Evolutionary conservation across 53 echinoderm and acorn worm genomes (phyloP), one percentile per base, ranked within the genome.

Genomic region (Arbacia lixula): DNA sequence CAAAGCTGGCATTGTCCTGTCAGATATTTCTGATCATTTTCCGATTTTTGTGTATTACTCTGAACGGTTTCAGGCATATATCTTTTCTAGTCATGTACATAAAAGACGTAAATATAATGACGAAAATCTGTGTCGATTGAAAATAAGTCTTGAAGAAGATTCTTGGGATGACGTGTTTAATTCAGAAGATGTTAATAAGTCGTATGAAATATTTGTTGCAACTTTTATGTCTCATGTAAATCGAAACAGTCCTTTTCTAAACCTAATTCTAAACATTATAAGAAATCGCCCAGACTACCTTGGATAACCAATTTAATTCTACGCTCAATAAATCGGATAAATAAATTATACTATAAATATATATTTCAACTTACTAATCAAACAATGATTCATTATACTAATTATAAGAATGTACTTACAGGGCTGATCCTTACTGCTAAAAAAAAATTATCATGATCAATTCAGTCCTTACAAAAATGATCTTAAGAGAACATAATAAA

Each of bases 11-110:
- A 31, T 63, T 14, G 36, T 66, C 3, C 20, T 66, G n/a, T 66
- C 66, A 37, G 66, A 66, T 37, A 66, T 66, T 66, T 66, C 34
- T 66, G 34, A 66, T 66, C 66, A 66, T 66, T 66, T 34, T 16
- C 37, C 66, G 3, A 66, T 66, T 36, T 36, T 36, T 22, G 8
- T 66, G 3, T 66, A n/a, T 36, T 37, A 36, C 22, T 37, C 37
- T 12, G 20, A 36, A 36, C 34, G 19, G 31, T 66, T 66, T 37
- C 66, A 66, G 34, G n/a, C 66, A 66, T 36, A 66, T 66, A 19
- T 0, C 5, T 4, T 16, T 63, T 9, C 66, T 12, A 66, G 2
- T 66, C 20, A 66, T 66, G 34, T 9, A 33, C 8, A 19, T 33
- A 33, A 36, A 66, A 36, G 66, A 66, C 66, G 66, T 34, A 37